Evolutionary conservation across 1,140 invertebrate genomes (phyloP).

Genomic region (Goniozus legneri): DNA sequence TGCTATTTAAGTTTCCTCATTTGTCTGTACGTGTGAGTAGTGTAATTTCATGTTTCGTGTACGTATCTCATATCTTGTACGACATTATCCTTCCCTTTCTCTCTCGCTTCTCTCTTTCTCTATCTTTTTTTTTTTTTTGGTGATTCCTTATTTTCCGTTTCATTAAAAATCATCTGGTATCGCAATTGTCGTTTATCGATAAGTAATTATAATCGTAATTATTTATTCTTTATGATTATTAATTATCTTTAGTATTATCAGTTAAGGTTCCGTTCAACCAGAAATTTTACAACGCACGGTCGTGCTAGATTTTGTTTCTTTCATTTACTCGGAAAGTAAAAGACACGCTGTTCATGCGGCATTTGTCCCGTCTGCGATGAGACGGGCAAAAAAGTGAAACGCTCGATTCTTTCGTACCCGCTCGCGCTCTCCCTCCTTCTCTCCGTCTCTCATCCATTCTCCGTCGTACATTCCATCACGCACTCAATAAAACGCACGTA

Average conservation of each 20-base stretch:
- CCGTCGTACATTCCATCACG: too few relatives aligned
- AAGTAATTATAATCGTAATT: slow-evolving; percentile 5
- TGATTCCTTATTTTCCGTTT: slow-evolving; percentile 9
- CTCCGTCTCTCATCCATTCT: not conserved
- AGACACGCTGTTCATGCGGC: too few relatives aligned
- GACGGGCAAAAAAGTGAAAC: too few relatives aligned
- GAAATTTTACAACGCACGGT: not conserved
- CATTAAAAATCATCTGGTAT: slow-evolving; percentile 29
- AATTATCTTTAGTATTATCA: slow-evolving; percentile 21
- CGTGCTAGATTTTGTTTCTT: too few relatives aligned
- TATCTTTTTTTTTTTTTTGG: not conserved
- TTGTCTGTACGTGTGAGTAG: too few relatives aligned
- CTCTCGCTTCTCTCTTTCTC: too few relatives aligned
- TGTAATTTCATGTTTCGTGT: not conserved
- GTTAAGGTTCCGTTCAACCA: not conserved
- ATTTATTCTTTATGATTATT: slow-evolving; percentile 25
- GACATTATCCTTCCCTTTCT: too few relatives aligned
- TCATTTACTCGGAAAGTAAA: too few relatives aligned
- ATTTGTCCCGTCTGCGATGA: too few relatives aligned
- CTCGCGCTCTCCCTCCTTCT: slow-evolving; percentile 2
- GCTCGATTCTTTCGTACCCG: not conserved
- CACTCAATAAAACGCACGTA: too few relatives aligned
- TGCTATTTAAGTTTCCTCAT: too few relatives aligned
- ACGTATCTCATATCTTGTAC: too few relatives aligned
- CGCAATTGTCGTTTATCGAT: slow-evolving; percentile 15